phyloP scores from a whole-genome alignment of 2,888 invertebrate genomes.

The Tridacna gigas region DNA sequence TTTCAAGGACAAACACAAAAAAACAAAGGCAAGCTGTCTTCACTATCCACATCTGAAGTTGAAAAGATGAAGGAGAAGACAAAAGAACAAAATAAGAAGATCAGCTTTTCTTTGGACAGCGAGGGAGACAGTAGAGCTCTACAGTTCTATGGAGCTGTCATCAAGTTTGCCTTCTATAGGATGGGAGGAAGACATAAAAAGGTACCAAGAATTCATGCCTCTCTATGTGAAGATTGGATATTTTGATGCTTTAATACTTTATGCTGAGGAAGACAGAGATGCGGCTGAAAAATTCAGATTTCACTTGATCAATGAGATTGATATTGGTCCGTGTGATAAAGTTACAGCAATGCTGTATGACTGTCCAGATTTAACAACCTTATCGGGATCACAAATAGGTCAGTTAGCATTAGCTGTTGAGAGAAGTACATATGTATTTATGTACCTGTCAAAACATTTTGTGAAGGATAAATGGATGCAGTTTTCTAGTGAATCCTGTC shows the following conservation, averaged over 20 bases:
- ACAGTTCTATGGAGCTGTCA: slow-evolving; percentile 28
- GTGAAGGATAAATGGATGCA: slow-evolving; percentile 72
- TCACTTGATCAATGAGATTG: slow-evolving; percentile 66
- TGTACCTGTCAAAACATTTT: slow-evolving; percentile 73
- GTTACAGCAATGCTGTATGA: slow-evolving; percentile 69
- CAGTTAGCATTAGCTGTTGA: slow-evolving; percentile 66
- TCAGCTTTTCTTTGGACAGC: background rate
- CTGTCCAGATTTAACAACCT: slow-evolving; percentile 57
- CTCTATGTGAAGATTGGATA: slow-evolving; percentile 63
- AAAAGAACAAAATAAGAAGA: background rate
- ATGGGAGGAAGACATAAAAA: slow-evolving; percentile 33
- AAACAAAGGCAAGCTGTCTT: no score
- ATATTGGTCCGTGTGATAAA: slow-evolving; percentile 34
- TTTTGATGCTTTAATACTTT: slow-evolving; percentile 75
- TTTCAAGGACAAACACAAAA: no score
- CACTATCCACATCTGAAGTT: no score
- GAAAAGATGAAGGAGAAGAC: background rate
- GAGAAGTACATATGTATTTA: slow-evolving; percentile 76
- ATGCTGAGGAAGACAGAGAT: slow-evolving; percentile 67
- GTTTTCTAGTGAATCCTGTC: slow-evolving; percentile 74
- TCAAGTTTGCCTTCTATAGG: slow-evolving; percentile 32
- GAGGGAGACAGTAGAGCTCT: slow-evolving; percentile 24
- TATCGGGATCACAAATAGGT: slow-evolving; percentile 45
- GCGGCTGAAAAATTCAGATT: slow-evolving; percentile 63
- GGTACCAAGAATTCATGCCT: slow-evolving; percentile 60